These are phyloP conservation scores for Tyto alba DNA, from an alignment of 2,113 vertebrate genomes.

Conservation along the genomic window DNA sequence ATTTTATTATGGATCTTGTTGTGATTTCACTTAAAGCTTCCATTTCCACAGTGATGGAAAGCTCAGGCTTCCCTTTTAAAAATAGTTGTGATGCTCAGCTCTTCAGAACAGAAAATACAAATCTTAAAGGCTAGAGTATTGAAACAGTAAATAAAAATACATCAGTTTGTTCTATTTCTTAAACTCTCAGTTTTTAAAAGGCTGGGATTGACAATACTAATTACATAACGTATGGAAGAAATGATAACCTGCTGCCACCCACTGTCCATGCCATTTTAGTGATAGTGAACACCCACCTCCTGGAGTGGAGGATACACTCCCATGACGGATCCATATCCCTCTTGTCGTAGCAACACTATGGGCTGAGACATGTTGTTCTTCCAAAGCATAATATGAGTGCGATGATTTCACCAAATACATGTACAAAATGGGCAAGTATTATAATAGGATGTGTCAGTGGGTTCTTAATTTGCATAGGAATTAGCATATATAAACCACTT, in stretches of 20 bases:
- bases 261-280: neutral
- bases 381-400: neutral
- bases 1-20: neutral
- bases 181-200: neutral
- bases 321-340: neutral
- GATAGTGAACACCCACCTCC: neutral
- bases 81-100: neutral
- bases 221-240: neutral
- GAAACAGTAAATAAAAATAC: neutral
- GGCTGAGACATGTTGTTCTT: neutral
- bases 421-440: conserved; percentile 2
- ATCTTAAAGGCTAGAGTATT: neutral
- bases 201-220: neutral
- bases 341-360: neutral
- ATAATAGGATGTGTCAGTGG: conserved; percentile 20
- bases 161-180: neutral
- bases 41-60: neutral
- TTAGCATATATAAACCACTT: conserved; percentile 2
- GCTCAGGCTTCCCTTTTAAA: neutral
- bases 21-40: neutral
- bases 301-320: neutral
- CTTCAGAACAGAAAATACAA: neutral
- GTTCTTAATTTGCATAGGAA: conserved; percentile 30
- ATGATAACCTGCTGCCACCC: conserved; percentile 28
- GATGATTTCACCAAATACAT: conserved; percentile 3